phyloP scores from a whole-genome alignment of 2,113 vertebrate species.

The Passer domesticus region DNA sequence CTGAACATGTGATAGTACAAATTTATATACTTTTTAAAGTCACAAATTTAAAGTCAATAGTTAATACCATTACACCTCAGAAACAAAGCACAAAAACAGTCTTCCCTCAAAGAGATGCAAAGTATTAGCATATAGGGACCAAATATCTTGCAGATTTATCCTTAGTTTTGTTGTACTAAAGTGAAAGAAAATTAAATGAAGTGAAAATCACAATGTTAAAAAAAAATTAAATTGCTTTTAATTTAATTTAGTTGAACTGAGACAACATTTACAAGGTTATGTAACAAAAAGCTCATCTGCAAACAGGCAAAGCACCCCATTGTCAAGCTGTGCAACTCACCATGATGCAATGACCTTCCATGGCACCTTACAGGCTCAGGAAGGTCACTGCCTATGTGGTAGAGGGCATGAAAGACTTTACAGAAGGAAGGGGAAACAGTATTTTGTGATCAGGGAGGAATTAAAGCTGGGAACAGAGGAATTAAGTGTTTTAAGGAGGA shows the following conservation, averaged over 20 bases:
- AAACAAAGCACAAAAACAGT: background rate
- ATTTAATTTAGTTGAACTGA: background rate
- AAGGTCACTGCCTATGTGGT: background rate
- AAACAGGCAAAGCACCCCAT: background rate
- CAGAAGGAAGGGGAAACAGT: background rate
- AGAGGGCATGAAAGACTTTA: background rate
- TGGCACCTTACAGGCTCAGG: background rate
- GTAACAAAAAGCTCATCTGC: background rate
- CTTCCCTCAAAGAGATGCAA: constrained; percentile 7
- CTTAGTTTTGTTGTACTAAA: constrained; percentile 47
- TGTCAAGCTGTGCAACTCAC: background rate
- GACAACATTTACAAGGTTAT: background rate
- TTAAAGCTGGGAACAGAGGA: background rate
- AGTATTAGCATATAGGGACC: constrained; percentile 29
- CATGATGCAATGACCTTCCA: background rate
- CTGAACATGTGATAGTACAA: background rate
- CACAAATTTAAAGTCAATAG: background rate
- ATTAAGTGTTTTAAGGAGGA: background rate
- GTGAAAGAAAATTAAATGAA: constrained; percentile 21
- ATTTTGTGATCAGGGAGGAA: background rate
- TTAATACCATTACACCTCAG: background rate
- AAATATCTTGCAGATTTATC: constrained; percentile 53
- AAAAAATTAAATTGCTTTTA: background rate
- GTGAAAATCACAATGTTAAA: background rate
- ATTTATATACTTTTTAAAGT: background rate